These are phyloP conservation scores for Anser cygnoides DNA, from an alignment of 2,113 vertebrate genomes.

Conservation along the genomic window DNA sequence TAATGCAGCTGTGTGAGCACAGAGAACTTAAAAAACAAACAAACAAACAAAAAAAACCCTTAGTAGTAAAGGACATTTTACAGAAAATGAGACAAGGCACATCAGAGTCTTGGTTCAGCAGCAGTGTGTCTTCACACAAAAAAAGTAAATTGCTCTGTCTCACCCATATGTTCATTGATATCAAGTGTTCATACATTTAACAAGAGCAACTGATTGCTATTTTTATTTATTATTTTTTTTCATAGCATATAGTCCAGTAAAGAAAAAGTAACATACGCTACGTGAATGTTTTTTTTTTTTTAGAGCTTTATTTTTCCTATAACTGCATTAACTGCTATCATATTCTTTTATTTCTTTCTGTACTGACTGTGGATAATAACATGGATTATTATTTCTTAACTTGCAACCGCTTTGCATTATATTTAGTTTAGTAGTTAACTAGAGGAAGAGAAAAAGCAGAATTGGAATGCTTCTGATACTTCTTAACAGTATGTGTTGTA, in stretches of 20 bases:
- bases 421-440: neutral
- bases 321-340: neutral
- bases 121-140: slow-evolving; percentile 85
- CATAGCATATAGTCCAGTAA: neutral
- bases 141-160: slow-evolving; percentile 66
- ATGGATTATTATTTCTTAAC: neutral
- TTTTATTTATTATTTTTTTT: neutral
- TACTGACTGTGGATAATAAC: neutral
- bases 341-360: neutral
- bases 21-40: slow-evolving; percentile 78
- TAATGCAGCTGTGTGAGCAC: slow-evolving; percentile 85
- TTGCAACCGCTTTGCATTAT: neutral
- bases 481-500: neutral
- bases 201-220: neutral
- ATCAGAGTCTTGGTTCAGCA: slow-evolving; percentile 82
- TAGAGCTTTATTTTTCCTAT: neutral
- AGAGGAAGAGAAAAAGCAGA: neutral
- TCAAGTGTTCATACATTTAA: neutral
- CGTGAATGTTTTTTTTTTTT: neutral
- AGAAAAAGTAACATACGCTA: neutral
- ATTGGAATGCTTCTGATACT: neutral
- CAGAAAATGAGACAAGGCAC: slow-evolving; percentile 84
- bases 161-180: neutral
- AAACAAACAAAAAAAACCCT: neutral
- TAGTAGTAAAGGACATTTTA: slow-evolving; percentile 76